phyloP scores from a whole-genome alignment of 2,113 vertebrate species.

The Plecturocebus donacophilus region DNA sequence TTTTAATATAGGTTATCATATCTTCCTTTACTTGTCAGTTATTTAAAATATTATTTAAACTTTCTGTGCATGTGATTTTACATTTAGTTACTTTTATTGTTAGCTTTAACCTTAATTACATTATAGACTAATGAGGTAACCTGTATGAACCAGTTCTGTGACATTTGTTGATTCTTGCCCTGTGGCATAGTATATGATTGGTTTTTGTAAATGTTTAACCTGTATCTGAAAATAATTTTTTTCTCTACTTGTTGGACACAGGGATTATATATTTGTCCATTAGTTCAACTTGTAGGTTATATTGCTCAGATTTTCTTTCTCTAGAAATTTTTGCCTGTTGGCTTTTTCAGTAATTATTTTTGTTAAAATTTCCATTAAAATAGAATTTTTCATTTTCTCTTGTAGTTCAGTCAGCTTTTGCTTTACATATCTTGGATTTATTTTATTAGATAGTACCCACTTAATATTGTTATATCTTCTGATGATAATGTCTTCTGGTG shows the following conservation, averaged over 20 bases:
- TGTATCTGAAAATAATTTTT: neutral
- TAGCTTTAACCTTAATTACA: constrained; percentile 25
- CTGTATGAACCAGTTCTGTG: neutral
- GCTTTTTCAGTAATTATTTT: neutral
- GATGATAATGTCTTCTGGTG: neutral
- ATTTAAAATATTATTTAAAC: neutral
- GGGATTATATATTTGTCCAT: neutral
- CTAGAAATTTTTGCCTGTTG: neutral
- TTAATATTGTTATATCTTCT: neutral
- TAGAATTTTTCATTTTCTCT: neutral
- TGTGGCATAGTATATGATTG: neutral
- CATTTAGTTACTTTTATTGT: neutral
- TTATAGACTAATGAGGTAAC: neutral
- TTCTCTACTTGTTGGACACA: neutral
- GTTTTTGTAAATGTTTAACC: neutral
- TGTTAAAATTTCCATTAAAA: constrained; percentile 24
- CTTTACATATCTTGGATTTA: neutral
- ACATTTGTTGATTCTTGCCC: neutral
- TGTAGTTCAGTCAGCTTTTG: neutral
- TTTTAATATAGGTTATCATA: neutral
- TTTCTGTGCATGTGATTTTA: neutral
- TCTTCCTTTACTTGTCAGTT: neutral
- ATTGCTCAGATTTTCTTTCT: neutral
- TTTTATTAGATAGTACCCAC: neutral
- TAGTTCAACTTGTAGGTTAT: neutral